A percentile compares a stretch with the other conserved stretches of the same genome.
Conservation (phyloP, 2,888 invertebrate genomes). For the Acronicta leporina region DNA sequence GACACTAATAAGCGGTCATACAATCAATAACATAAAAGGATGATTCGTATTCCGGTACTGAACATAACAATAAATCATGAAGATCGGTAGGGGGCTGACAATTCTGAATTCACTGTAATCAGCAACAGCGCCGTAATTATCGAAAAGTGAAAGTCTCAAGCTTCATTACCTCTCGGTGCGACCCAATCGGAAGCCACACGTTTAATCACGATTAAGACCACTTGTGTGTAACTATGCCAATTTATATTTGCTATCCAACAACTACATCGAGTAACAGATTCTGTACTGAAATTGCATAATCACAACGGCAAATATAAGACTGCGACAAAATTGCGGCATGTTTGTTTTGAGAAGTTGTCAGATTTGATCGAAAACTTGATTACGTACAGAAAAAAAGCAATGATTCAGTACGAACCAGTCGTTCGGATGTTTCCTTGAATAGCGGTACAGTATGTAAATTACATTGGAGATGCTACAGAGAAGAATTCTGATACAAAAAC, state of each 20-base stretch:
- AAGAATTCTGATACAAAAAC: conserved; percentile 67
- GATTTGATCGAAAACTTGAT: conserved; percentile 80
- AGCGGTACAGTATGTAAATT: conserved; percentile 86
- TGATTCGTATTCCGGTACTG: conserved; percentile 45
- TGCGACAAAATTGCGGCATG: conserved; percentile 70
- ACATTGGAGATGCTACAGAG: conserved; percentile 70
- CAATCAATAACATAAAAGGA: conserved; percentile 52
- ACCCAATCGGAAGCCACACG: conserved; percentile 76
- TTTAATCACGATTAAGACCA: conserved; percentile 78
- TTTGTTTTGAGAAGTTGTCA: conserved; percentile 81
- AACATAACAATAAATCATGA: conserved; percentile 51
- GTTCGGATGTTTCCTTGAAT: conserved; percentile 73
- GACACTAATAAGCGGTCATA: conserved; percentile 53
- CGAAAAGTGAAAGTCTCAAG: conserved; percentile 82
- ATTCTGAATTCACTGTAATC: conserved; percentile 58
- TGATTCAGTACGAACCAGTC: conserved; percentile 76
- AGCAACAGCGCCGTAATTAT: conserved; percentile 73
- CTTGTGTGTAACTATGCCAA: conserved; percentile 60
- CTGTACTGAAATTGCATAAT: conserved; percentile 47
- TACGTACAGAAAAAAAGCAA: conserved; percentile 77
- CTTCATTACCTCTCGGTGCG: conserved; percentile 77
- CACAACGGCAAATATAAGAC: conserved; percentile 59
- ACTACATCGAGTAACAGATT: conserved; percentile 36
- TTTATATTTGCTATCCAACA: conserved; percentile 52
- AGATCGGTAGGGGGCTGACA: conserved; percentile 63